Percentiles rank a stretch among this genome's conserved stretches.
Evolutionary conservation across 2,797 vertebrate genomes (phyloP).

Genomic region (Manis javanica): DNA sequence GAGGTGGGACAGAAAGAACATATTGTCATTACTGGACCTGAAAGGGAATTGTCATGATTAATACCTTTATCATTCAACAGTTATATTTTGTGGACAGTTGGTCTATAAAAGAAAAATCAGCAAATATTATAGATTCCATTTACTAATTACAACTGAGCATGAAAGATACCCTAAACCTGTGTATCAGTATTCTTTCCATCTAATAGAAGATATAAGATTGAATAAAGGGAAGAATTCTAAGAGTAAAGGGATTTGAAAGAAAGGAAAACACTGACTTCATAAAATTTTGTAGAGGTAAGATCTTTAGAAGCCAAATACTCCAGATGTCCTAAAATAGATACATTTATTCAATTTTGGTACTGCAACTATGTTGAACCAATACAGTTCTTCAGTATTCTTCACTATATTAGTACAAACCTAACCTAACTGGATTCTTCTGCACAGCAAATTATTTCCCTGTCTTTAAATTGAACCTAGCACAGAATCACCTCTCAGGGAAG

Average conservation of each 20-base stretch:
- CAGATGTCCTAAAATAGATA: neutral
- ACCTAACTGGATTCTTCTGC: neutral
- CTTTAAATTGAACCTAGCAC: neutral
- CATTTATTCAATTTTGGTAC: neutral
- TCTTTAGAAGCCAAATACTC: neutral
- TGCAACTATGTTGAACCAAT: neutral
- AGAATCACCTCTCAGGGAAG: neutral
- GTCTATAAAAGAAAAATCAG: conserved; percentile 27
- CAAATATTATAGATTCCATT: neutral
- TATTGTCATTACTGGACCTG: neutral
- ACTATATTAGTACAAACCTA: neutral
- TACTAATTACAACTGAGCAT: neutral
- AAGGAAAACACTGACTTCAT: conserved; percentile 17
- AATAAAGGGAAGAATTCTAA: neutral
- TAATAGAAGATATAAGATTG: neutral
- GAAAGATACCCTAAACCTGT: neutral
- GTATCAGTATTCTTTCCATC: neutral
- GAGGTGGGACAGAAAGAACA: neutral
- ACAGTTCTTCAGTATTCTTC: neutral
- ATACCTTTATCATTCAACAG: neutral
- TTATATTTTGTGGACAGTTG: neutral
- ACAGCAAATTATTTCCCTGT: neutral
- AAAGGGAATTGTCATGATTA: neutral
- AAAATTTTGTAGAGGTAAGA: neutral
- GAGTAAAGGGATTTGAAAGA: conserved; percentile 26